Evolutionary conservation across 2,797 vertebrate genomes (phyloP).

Genomic region (Alectoris magna): DNA sequence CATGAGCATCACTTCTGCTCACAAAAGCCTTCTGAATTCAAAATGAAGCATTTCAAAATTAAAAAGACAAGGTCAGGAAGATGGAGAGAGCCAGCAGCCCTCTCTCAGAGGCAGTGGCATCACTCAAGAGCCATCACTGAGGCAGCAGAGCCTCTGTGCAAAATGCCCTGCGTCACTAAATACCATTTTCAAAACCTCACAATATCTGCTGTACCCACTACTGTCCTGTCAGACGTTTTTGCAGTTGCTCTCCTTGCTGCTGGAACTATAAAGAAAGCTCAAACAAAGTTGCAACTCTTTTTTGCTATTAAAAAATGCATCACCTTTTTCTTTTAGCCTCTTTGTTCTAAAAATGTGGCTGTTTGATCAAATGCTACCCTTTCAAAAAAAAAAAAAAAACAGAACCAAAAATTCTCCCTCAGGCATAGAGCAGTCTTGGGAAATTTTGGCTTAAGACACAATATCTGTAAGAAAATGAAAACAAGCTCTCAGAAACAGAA

Average conservation of each 20-base stretch:
- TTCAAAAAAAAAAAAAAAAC: not conserved
- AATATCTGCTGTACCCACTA: slow-evolving; percentile 5
- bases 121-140: not conserved
- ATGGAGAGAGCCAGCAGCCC: not conserved
- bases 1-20: not conserved
- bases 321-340: slow-evolving; percentile 19
- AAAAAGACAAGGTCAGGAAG: not conserved
- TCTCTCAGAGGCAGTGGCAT: not conserved
- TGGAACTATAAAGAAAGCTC: slow-evolving; percentile 34
- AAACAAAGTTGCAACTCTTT: not conserved
- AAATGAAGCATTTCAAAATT: slow-evolving; percentile 36
- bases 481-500: not conserved
- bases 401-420: slow-evolving; percentile 43
- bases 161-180: not conserved
- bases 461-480: slow-evolving; percentile 24
- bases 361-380: slow-evolving; percentile 43
- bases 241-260: slow-evolving; percentile 15
- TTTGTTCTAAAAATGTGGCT: slow-evolving; percentile 34
- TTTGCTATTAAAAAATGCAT: slow-evolving; percentile 4
- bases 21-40: slow-evolving; percentile 18
- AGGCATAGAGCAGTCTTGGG: slow-evolving; percentile 5
- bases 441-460: slow-evolving; percentile 27
- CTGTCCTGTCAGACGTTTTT: slow-evolving; percentile 36
- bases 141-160: not conserved
- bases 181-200: slow-evolving; percentile 34